Percentiles rank a stretch among this genome's conserved stretches.
Conservation (phyloP, 2,888 invertebrate genomes). For the Eueremaeus valkanovi region DNA sequence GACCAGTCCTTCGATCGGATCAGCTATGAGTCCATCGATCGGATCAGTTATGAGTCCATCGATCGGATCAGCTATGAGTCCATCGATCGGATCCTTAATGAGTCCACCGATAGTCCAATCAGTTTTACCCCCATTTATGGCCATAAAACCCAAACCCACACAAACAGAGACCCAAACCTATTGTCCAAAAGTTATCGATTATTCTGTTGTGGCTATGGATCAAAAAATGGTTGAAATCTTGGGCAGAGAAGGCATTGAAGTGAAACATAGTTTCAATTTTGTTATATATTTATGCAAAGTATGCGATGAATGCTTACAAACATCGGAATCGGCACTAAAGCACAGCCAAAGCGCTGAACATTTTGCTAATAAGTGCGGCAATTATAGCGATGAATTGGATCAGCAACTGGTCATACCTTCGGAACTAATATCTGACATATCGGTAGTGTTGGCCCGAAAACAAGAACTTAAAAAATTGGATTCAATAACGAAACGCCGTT, state of each 20-base stretch:
- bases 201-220: not conserved
- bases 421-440: not conserved
- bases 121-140: too few species aligned
- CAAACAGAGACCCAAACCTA: too few species aligned
- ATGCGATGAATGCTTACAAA: conserved; percentile 3
- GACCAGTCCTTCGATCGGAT: too few species aligned
- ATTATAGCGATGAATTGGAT: not conserved
- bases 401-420: not conserved
- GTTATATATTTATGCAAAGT: conserved; percentile 2
- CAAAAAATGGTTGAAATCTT: not conserved
- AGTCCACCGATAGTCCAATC: too few species aligned
- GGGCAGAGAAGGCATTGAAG: not conserved
- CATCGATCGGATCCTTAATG: too few species aligned
- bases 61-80: too few species aligned
- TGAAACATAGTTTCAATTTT: not conserved
- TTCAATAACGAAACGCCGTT: not conserved
- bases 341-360: not conserved
- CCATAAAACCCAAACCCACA: too few species aligned
- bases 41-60: too few species aligned
- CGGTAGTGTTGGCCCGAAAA: conserved; percentile 8
- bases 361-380: not conserved
- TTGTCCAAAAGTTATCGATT: too few species aligned
- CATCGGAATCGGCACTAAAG: not conserved
- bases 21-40: too few species aligned
- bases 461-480: conserved; percentile 13